Evolutionary conservation across 1,140 invertebrate species (phyloP), one percentile per base, ranked within the genome.

Genomic region (Drosophila bocqueti): DNA sequence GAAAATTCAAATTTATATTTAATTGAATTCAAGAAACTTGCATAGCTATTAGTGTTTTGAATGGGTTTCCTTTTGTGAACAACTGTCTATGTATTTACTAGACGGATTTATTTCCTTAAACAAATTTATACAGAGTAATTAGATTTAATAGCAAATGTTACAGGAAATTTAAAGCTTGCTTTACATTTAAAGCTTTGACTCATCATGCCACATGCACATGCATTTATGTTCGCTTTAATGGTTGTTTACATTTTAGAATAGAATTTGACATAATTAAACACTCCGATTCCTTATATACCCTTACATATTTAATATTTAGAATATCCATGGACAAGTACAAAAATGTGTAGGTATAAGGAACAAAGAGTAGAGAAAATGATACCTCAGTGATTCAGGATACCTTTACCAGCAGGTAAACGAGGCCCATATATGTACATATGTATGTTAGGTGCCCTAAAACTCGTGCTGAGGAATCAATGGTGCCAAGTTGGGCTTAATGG

Each of bases 401-500:
- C 3, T 26, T n/a, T 4, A 2, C 18, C 21, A 55, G 3, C 52
- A 38, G 31, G 52, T 24, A 55, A 55, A 55, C 34, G 13, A 55
- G 38, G 34, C 36, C 36, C 34, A 55, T 55, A 24, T 38, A 21
- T n/a, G 10, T 34, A 21, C 34, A 55, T 55, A 24, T n/a, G 10
- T 24, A 21, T n/a, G 10, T 34, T 13, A n/a, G 26, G 50, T 29
- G 34, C 8, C n/a, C n/a, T 24, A 31, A 59, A n/a, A 7, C 11
- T 2, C 38, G 8, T 9, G 1, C 42, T 13, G 10, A 24, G n/a
- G 18, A 36, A 45, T n/a, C 38, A 21, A 16, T 34, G 43, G 40
- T 36, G 60, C 29, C 42, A 68, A 68, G 54, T 52, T 69, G 31
- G 38, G 40, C 60, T 63, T 34, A 45, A 45, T n/a, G 38, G 46